Evolutionary conservation across 2,113 vertebrate genomes (phyloP), one percentile per base, ranked within the genome.

Genomic region (Ondatra zibethicus): DNA sequence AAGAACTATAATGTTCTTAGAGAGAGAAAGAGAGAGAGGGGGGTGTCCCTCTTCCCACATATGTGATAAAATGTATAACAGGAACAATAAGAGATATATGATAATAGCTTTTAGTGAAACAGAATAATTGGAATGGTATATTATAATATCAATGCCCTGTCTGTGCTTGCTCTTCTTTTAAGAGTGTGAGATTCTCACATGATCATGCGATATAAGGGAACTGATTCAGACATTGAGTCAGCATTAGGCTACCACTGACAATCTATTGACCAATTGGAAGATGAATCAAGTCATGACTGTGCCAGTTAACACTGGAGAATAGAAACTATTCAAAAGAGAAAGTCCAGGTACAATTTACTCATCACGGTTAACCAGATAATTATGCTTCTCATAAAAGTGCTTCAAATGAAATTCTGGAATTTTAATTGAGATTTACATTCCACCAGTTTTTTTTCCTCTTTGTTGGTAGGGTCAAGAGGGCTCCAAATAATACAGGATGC

Each of bases 401-500:
- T 63, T 89, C 8, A 65, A 89, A 80, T 47, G 5, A 72, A 42
- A 78, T 85, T 29, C 14, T 70, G 29, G 4, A 77, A 55, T n/a
- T 91, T 77, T 84, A 65, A 36, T 47, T 52, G 5, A 61, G 7
- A 75, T 42, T n/a, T 52, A 76, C 78, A 70, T 92, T 87, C 21
- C 75, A 87, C 17, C 21, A 70, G 17, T 82, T 92, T 0, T 39
- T 91, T 58, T 82, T 5, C 36, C 36, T 85, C 29, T 88, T 42
- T 50, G 12, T 2, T 66, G 10, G 5, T 23, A 66, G 29, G 6
- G 5, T 0, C 3, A 16, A 42, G 50, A 6, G 2, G 8, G 8
- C 19, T 13, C 9, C 58, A 65, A 16, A 45, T 31, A 29, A 66
- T 21, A 85, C 2, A 21, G 16, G 25, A 45, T 45, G 4, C 16